Conservation (phyloP, 2,113 vertebrate species). For the Noctilio leporinus region DNA sequence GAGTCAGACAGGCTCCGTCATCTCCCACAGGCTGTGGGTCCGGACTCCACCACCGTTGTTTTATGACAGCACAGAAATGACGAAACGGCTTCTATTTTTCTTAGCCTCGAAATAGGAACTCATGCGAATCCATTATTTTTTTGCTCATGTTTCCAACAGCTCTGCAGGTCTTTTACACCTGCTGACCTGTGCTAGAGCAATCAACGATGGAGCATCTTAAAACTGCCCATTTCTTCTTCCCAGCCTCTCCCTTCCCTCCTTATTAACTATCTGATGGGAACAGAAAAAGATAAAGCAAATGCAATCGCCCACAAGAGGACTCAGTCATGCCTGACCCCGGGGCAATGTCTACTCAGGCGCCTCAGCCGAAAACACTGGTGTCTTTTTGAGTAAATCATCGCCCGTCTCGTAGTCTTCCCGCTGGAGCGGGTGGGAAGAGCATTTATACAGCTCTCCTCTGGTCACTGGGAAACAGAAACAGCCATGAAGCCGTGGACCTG, state of each 20-base stretch:
- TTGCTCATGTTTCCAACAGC: background rate
- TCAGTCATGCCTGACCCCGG: accelerated
- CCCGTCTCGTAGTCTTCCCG: background rate
- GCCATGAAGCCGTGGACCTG: background rate
- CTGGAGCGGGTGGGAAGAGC: background rate
- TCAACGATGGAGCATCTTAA: background rate
- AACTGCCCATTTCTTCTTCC: background rate
- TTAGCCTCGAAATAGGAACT: background rate
- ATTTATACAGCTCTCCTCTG: background rate
- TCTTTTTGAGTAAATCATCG: background rate
- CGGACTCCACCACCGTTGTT: background rate
- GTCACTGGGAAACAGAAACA: background rate
- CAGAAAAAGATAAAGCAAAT: background rate
- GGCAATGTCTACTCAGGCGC: background rate
- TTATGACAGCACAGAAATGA: background rate
- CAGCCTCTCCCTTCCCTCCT: background rate
- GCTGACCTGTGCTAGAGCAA: background rate
- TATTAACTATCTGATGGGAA: background rate
- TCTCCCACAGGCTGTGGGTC: background rate
- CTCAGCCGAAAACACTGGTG: background rate
- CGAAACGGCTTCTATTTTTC: background rate
- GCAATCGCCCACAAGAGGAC: background rate
- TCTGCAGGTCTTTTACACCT: background rate
- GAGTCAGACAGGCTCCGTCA: background rate
- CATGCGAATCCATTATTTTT: background rate